Evolutionary conservation across 2,888 invertebrate species (phyloP).

Genomic region (Scrobipalpa costella): DNA sequence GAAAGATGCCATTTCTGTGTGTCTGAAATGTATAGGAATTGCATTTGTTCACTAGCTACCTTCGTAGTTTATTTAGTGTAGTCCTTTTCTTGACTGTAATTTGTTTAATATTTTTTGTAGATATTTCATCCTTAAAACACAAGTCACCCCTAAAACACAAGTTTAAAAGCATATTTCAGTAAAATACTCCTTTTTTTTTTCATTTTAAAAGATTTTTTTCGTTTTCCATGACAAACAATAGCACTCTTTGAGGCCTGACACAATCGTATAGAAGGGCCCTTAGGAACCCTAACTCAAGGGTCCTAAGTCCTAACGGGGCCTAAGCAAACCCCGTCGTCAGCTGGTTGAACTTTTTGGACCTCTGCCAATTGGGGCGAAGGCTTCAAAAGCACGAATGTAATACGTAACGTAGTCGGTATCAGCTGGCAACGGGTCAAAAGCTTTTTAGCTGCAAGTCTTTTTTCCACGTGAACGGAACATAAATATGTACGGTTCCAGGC

Average conservation of each 20-base stretch:
- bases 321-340: slow-evolving; percentile 19
- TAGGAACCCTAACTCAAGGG: slow-evolving; percentile 13
- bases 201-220: no score
- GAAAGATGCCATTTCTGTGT: no score
- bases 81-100: no score
- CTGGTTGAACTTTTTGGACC: slow-evolving; percentile 21
- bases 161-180: no score
- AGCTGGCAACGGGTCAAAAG: slow-evolving; percentile 23
- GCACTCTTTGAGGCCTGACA: background rate
- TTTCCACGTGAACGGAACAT: background rate
- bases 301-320: slow-evolving; percentile 14
- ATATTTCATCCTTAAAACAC: no score
- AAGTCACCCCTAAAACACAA: no score
- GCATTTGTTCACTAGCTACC: no score
- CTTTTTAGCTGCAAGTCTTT: slow-evolving; percentile 9
- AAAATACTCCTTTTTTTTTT: no score
- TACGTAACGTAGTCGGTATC: slow-evolving; percentile 21
- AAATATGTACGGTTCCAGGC: slow-evolving; percentile 8
- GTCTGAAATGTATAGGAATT: no score
- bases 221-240: background rate
- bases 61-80: no score
- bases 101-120: no score
- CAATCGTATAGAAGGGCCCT: background rate
- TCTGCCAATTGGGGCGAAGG: slow-evolving; percentile 19
- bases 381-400: slow-evolving; percentile 20